phyloP scores from a whole-genome alignment of 2,113 vertebrate species.

The Erinaceus europaeus region DNA sequence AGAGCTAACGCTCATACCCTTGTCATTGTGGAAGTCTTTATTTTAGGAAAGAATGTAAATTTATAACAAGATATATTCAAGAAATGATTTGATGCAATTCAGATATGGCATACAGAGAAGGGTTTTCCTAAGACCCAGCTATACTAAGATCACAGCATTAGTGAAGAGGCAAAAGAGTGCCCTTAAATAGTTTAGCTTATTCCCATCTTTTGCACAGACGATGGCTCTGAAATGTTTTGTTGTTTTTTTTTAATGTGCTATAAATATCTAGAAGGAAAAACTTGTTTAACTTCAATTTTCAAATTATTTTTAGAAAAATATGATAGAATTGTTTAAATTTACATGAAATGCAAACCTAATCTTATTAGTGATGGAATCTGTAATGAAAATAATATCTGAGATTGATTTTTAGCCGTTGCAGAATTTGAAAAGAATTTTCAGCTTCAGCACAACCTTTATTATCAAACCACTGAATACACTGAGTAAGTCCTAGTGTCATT shows the following conservation, averaged over 20 bases:
- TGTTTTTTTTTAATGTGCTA: too few relatives aligned
- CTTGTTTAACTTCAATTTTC: not conserved
- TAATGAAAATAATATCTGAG: conserved; percentile 11
- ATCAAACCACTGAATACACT: not conserved
- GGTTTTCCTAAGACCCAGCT: not conserved
- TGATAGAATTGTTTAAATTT: not conserved
- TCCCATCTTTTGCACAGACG: not conserved
- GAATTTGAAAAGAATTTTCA: not conserved
- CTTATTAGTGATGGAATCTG: not conserved
- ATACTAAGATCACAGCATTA: not conserved
- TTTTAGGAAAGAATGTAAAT: conserved; percentile 51
- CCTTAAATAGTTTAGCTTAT: not conserved
- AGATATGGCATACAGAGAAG: not conserved
- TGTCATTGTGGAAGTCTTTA: not conserved
- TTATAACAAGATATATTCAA: conserved; percentile 8
- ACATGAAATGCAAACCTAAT: not conserved
- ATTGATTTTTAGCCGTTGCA: not conserved
- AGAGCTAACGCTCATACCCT: not conserved
- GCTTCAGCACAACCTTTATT: not conserved
- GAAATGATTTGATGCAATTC: not conserved
- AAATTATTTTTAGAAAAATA: not conserved
- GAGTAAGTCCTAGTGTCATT: not conserved
- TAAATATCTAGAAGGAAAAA: not conserved
- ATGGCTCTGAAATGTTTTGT: not conserved
- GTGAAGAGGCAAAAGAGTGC: not conserved